phyloP scores from a whole-genome alignment of 2,888 invertebrate genomes.

The Rhogogaster chlorosoma region DNA sequence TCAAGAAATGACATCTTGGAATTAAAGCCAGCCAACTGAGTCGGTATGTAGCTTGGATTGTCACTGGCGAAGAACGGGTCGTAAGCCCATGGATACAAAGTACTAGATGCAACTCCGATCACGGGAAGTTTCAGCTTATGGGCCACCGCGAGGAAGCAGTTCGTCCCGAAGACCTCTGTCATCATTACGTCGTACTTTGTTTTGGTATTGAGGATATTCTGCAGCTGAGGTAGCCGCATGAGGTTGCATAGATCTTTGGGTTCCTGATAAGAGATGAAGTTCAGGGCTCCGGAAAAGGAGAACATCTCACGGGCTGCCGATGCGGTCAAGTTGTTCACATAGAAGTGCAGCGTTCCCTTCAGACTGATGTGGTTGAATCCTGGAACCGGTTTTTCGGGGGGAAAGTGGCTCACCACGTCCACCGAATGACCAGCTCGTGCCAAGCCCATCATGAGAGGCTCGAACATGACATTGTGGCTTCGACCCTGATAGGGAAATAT shows the following conservation, averaged over 20 bases:
- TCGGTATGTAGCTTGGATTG: conserved; percentile 25
- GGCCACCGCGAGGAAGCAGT: conserved; percentile 14
- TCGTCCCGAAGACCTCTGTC: conserved; percentile 23
- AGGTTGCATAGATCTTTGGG: conserved; percentile 1
- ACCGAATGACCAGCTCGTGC: conserved; percentile 28
- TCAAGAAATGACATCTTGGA: neutral
- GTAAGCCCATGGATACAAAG: conserved; percentile 19
- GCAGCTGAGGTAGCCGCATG: conserved; percentile 27
- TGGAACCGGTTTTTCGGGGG: neutral
- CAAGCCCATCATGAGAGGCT: conserved; percentile 16
- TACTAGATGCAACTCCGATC: neutral
- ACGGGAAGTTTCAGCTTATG: conserved; percentile 21
- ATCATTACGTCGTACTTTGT: conserved; percentile 28
- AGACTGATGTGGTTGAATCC: conserved; percentile 31
- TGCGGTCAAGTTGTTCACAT: conserved; percentile 16
- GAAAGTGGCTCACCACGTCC: conserved; percentile 28
- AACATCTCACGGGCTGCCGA: neutral
- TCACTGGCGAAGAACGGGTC: neutral
- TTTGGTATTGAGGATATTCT: neutral
- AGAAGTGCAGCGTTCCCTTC: neutral
- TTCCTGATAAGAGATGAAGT: neutral
- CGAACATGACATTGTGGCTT: conserved; percentile 42
- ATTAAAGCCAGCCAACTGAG: neutral
- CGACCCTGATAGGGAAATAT: conserved; percentile 34
- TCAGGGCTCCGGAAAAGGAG: neutral